Percentiles rank a stretch among this genome's conserved stretches.
Evolutionary conservation across 2,113 vertebrate species (phyloP).

Genomic region (Bubo blakistoni): DNA sequence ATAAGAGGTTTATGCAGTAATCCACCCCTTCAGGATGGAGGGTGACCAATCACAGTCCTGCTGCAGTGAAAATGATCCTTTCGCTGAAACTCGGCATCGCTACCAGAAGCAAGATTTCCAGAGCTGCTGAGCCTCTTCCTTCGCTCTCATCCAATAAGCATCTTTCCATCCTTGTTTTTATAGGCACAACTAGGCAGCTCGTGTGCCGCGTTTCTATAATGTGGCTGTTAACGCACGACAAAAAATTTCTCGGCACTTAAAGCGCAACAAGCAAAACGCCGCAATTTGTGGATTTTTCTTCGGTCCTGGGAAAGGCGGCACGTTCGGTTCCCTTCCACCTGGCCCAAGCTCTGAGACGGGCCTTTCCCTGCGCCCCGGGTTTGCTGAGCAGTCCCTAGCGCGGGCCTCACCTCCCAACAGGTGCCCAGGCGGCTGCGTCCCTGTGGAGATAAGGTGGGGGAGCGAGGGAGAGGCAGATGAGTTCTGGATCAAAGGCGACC

Average conservation of each 20-base stretch:
- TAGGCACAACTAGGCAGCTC: background rate
- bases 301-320: background rate
- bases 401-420: background rate
- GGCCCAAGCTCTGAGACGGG: background rate
- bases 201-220: background rate
- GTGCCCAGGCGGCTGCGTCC: background rate
- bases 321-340: background rate
- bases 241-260: background rate
- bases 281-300: background rate
- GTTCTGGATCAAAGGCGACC: background rate
- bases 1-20: background rate
- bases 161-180: conserved; percentile 1
- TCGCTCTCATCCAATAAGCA: background rate
- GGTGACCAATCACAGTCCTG: background rate
- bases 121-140: background rate
- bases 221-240: background rate
- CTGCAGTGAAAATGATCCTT: conserved; percentile 49
- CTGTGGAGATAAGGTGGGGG: background rate
- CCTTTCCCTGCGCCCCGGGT: background rate
- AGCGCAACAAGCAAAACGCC: background rate
- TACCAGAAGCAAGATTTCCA: background rate
- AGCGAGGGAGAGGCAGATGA: background rate
- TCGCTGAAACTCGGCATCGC: background rate
- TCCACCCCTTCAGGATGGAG: background rate
- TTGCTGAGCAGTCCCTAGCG: background rate